These are phyloP conservation scores for Drosophila nr. fundita DNA, from an alignment of 2,888 invertebrate species.

Conservation along the genomic window DNA sequence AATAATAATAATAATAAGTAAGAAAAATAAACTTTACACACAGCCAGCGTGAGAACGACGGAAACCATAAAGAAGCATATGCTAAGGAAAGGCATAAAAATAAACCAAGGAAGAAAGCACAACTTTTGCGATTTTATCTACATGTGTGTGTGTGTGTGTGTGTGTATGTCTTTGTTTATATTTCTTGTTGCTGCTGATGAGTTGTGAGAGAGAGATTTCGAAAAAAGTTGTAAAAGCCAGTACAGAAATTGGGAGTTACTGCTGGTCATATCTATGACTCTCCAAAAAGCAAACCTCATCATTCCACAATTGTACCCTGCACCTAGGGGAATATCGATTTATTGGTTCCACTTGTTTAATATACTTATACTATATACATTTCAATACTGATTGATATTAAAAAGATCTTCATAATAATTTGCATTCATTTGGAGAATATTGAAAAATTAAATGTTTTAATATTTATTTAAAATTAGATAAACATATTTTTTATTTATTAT, in stretches of 20 bases:
- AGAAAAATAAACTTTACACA: slow-evolving; percentile 79
- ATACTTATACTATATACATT: background rate
- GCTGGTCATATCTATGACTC: slow-evolving; percentile 30
- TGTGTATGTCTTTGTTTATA: slow-evolving; percentile 28
- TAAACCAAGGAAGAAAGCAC: slow-evolving; percentile 50
- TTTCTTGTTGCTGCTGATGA: slow-evolving; percentile 36
- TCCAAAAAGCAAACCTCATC: slow-evolving; percentile 7
- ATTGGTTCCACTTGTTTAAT: background rate
- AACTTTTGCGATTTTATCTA: slow-evolving; percentile 70
- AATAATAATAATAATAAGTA: slow-evolving; percentile 75
- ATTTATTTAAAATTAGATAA: background rate
- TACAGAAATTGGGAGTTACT: slow-evolving; percentile 12
- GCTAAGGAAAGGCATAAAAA: slow-evolving; percentile 74
- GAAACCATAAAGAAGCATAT: slow-evolving; percentile 72
- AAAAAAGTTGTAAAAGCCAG: slow-evolving; percentile 27
- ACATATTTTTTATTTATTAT: no score
- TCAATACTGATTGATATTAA: background rate
- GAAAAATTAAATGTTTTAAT: background rate
- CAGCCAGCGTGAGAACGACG: slow-evolving; percentile 21
- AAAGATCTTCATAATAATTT: background rate
- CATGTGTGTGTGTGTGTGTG: slow-evolving; percentile 28
- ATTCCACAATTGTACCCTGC: background rate
- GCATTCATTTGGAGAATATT: background rate
- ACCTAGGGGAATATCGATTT: background rate
- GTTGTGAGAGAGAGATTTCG: slow-evolving; percentile 36